Evolutionary conservation across 2,888 invertebrate genomes (phyloP), one percentile per base, ranked within the genome.

Genomic region (Apodemia zela): DNA sequence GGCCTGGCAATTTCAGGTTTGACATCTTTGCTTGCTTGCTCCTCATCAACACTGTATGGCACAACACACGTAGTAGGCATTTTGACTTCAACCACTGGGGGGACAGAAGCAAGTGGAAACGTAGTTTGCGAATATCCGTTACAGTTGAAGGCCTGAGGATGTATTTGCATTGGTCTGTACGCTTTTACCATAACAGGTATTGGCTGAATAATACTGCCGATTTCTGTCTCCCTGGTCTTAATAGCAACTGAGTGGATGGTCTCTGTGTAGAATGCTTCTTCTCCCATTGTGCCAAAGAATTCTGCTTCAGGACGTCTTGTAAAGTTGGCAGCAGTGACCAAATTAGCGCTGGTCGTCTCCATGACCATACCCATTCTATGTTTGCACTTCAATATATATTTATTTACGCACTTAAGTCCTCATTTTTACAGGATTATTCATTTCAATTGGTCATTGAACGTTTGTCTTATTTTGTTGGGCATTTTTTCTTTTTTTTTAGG

Each of bases 361-460:
- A 89, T 91, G 78, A 85, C 85, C 82, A 87, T 85, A 84, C 90
- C 92, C 92, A 92, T 92, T 84, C 90, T 91, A 88, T 73, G 77
- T 80, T 45, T 76, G 80, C 81, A 76, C 71, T 71, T 73, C 72
- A 69, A 72, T 72, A 72, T 73, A 75, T 63, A 33, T 72, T 75
- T 84, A 79, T 75, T 81, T 63, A 74, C 71, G 66, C 67, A 71
- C 61, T 74, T 68, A 71, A 73, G 72, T 81, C 71, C 75, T 69
- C 82, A 84, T 82, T 75, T 69, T 75, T 69, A 70, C 69, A 63
- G 58, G n/a, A 47, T 45, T 58, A n/a, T 29, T 4, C n/a, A 17
- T 47, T 47, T 47, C 15, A 47, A 47, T 17, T 47, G 45, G 6
- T 45, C 45, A 7, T 45, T 7, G 15, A 17, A 8, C 17, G 17